phyloP scores from a whole-genome alignment of 2,888 invertebrate species.

The Himalopsyche anomala region DNA sequence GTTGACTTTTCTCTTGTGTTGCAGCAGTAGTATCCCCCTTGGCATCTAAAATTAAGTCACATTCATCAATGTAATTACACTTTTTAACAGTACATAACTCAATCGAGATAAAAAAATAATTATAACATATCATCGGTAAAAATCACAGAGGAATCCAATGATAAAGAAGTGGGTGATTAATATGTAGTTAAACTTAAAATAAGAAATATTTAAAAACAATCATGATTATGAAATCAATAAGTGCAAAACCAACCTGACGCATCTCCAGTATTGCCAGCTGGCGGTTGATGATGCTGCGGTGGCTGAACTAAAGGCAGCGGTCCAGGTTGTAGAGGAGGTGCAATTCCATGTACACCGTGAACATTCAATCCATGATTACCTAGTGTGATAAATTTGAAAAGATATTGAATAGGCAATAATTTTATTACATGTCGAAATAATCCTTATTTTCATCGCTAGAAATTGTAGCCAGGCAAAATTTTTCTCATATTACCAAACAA shows the following conservation, averaged over 20 bases:
- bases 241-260: constrained; percentile 47
- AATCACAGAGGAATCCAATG: no score
- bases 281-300: constrained; percentile 69
- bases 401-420: background rate
- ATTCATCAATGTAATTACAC: background rate
- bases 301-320: constrained; percentile 69
- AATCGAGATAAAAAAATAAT: no score
- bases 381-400: background rate
- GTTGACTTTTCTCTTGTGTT: constrained; percentile 55
- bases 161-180: no score
- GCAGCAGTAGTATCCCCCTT: constrained; percentile 51
- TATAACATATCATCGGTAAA: no score
- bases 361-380: constrained; percentile 53
- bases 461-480: no score
- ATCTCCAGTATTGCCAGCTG: constrained; percentile 61
- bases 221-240: background rate
- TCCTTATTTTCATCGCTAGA: no score
- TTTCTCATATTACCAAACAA: no score
- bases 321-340: constrained; percentile 68
- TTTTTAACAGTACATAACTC: no score
- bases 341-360: constrained; percentile 59
- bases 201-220: background rate
- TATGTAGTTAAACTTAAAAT: background rate
- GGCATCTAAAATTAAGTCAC: constrained; percentile 41
- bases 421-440: no score